Conservation (phyloP, 1,140 invertebrate species). For the Atta cephalotes region DNA sequence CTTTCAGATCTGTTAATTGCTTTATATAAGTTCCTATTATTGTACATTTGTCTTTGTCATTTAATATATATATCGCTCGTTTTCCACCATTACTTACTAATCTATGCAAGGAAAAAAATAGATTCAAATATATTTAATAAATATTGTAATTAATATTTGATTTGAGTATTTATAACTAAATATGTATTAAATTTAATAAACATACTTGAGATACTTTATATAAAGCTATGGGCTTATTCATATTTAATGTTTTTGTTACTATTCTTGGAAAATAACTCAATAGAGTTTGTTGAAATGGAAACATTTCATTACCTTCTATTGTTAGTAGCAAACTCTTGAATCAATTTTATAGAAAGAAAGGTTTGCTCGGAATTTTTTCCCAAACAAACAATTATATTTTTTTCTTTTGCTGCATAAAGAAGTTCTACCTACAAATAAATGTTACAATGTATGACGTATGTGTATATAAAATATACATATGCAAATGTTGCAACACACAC, state of each 20-base stretch:
- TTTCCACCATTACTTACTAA: constrained; percentile 80
- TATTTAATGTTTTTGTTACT: not conserved
- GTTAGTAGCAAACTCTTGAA: constrained; percentile 90
- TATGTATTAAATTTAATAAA: constrained; percentile 9
- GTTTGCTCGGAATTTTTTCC: constrained; percentile 94
- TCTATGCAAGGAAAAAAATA: constrained; percentile 78
- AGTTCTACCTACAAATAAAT: constrained; percentile 89
- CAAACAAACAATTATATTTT: constrained; percentile 95
- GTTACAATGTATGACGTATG: not conserved
- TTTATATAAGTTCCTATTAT: constrained; percentile 87
- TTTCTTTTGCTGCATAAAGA: constrained; percentile 91
- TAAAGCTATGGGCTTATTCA: not conserved
- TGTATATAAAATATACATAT: not conserved
- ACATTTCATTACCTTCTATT: constrained; percentile 82
- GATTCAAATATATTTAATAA: not conserved
- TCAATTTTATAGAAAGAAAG: constrained; percentile 95
- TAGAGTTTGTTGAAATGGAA: not conserved
- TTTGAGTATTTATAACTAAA: constrained; percentile 66
- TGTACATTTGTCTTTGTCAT: constrained; percentile 86
- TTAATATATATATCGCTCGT: constrained; percentile 87
- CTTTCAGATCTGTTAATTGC: constrained; percentile 84
- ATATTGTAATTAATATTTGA: not conserved
- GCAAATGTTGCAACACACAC: too few relatives aligned
- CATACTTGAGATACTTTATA: too few relatives aligned
- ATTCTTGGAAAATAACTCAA: not conserved